Evolutionary conservation across 2,888 invertebrate genomes (phyloP).

Genomic region (Philereme transversata): DNA sequence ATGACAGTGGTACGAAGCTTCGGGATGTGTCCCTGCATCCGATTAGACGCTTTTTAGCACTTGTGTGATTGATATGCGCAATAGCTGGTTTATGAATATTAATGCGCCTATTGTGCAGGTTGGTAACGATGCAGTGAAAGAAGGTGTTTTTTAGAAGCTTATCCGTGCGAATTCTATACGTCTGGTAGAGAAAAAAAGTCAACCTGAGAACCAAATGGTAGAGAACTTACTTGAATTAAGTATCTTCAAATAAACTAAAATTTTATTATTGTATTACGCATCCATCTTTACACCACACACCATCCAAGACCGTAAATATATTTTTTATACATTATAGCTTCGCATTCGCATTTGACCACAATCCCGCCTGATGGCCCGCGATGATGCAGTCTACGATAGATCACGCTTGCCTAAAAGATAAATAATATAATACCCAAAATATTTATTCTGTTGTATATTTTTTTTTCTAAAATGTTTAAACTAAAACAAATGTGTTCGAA

Average conservation of each 20-base stretch:
- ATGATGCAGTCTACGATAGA: too few species aligned
- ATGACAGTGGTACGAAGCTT: slow-evolving; percentile 73
- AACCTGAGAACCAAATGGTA: slow-evolving; percentile 14
- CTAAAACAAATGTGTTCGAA: slow-evolving; percentile 19
- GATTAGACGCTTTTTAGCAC: slow-evolving; percentile 75
- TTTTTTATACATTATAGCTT: too few species aligned
- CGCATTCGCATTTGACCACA: too few species aligned
- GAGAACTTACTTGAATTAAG: slow-evolving; percentile 5
- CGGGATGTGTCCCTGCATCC: slow-evolving; percentile 75
- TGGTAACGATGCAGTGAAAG: slow-evolving; percentile 52
- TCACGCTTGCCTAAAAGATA: too few species aligned
- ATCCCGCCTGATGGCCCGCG: too few species aligned
- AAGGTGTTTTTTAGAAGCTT: slow-evolving; percentile 42
- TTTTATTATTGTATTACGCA: too few species aligned
- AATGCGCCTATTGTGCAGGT: slow-evolving; percentile 67
- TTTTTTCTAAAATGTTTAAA: too few species aligned
- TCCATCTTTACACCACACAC: too few species aligned
- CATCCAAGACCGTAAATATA: too few species aligned
- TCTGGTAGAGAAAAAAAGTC: slow-evolving; percentile 24
- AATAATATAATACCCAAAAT: too few species aligned
- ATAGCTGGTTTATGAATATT: slow-evolving; percentile 76
- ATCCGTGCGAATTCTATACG: slow-evolving; percentile 69
- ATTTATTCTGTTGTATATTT: too few species aligned
- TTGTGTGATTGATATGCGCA: slow-evolving; percentile 82
- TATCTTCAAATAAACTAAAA: too few species aligned